Conservation (phyloP, 2,797 vertebrate genomes). For the Sebastiscus albofasciatus region DNA sequence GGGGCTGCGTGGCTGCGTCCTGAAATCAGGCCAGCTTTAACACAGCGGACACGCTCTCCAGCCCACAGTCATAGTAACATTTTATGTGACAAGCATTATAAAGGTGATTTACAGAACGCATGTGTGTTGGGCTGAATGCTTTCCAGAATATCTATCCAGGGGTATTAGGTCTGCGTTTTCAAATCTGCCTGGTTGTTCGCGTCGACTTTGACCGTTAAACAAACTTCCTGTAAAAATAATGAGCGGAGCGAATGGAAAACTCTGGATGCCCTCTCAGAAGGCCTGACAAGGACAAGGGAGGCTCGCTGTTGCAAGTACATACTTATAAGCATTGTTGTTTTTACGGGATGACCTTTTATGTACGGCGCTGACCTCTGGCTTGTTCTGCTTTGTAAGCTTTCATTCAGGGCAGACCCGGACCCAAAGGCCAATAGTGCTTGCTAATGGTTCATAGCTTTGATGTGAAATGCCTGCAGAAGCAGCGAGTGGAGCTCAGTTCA, state of each 20-base stretch:
- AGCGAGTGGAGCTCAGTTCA: neutral
- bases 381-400: conserved; percentile 32
- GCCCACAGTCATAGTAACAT: conserved; percentile 80
- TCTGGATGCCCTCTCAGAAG: conserved; percentile 53
- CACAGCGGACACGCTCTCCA: conserved; percentile 73
- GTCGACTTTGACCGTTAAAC: conserved; percentile 61
- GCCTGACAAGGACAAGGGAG: conserved; percentile 50
- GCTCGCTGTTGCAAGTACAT: conserved; percentile 17
- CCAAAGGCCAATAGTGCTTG: neutral
- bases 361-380: conserved; percentile 43
- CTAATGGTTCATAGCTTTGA: conserved; percentile 16
- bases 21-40: conserved; percentile 69
- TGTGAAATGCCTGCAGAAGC: neutral
- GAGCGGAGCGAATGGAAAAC: conserved; percentile 67
- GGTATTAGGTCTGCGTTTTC: conserved; percentile 73
- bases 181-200: conserved; percentile 59
- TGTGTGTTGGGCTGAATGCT: conserved; percentile 76
- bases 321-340: conserved; percentile 57
- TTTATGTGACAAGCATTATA: conserved; percentile 87
- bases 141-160: conserved; percentile 75
- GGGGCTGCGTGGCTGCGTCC: conserved; percentile 47
- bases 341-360: conserved; percentile 62
- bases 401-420: conserved; percentile 17
- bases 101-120: conserved; percentile 84
- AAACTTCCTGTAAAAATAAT: conserved; percentile 80